Conservation (phyloP, 2,113 vertebrate species). For the Centropus unirufus region DNA sequence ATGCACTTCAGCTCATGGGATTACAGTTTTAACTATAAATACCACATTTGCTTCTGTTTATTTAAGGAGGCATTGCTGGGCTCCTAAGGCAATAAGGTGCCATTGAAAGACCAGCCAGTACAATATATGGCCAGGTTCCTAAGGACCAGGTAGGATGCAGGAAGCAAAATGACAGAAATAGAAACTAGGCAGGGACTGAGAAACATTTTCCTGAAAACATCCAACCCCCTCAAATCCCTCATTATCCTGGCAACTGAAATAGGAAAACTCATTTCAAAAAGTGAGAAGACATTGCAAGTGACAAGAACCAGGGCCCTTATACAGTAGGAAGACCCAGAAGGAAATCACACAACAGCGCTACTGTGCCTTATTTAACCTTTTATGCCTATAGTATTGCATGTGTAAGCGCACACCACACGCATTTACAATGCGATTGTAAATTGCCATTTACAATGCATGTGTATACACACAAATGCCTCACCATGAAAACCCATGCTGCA, state of each 20-base stretch:
- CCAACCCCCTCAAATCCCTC: neutral
- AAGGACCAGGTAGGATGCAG: neutral
- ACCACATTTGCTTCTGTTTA: neutral
- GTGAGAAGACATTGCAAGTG: neutral
- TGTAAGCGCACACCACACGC: neutral
- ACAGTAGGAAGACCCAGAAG: neutral
- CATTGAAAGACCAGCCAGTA: neutral
- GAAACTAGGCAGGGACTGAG: neutral
- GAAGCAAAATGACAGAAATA: neutral
- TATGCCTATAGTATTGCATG: no score
- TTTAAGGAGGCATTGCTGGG: neutral
- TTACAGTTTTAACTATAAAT: neutral
- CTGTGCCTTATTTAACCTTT: neutral
- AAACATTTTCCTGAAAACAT: neutral
- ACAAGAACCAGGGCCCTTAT: neutral
- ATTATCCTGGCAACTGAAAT: neutral
- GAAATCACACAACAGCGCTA: neutral
- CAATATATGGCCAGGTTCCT: neutral
- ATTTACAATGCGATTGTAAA: neutral
- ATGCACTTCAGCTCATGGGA: neutral
- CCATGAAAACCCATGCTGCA: slow-evolving; percentile 1
- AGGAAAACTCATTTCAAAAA: neutral
- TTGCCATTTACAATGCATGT: neutral
- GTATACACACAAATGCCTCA: neutral
- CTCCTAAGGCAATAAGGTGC: neutral